phyloP scores from a whole-genome alignment of 1,140 invertebrate genomes.

The Drosophila takahashii region DNA sequence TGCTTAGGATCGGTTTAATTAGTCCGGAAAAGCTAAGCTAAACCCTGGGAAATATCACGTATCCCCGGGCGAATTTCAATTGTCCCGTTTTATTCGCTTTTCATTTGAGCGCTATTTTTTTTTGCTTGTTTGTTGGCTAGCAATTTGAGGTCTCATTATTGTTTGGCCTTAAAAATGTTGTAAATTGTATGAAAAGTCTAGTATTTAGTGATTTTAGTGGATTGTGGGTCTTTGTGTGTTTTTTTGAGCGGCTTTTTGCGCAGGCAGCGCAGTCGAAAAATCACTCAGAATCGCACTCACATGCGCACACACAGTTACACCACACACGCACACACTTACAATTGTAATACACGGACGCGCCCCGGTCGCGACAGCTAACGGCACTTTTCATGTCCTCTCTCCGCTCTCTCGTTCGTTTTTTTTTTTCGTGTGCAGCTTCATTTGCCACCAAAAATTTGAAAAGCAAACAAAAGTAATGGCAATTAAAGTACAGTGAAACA shows the following conservation, averaged over 20 bases:
- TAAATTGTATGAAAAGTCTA: slow-evolving; percentile 22
- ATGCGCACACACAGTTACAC: slow-evolving; percentile 33
- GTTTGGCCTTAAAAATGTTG: slow-evolving; percentile 24
- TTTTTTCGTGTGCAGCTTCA: slow-evolving; percentile 18
- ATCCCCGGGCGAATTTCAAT: slow-evolving; percentile 39
- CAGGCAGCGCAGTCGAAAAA: slow-evolving; percentile 55
- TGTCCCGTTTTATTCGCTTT: slow-evolving; percentile 43
- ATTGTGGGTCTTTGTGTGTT: not conserved
- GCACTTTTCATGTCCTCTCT: slow-evolving; percentile 59
- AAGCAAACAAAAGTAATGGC: slow-evolving; percentile 34
- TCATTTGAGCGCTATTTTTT: slow-evolving; percentile 26
- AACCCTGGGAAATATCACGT: slow-evolving; percentile 52
- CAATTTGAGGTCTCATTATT: slow-evolving; percentile 26
- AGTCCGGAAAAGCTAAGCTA: slow-evolving; percentile 31
- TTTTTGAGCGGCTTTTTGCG: slow-evolving; percentile 56
- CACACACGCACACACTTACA: slow-evolving; percentile 33
- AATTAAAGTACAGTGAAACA: slow-evolving; percentile 38
- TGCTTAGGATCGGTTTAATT: slow-evolving; percentile 31
- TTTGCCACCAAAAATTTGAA: slow-evolving; percentile 47
- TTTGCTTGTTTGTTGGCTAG: slow-evolving; percentile 23
- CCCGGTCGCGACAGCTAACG: slow-evolving; percentile 60
- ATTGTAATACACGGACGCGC: slow-evolving; percentile 52
- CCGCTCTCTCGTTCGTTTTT: slow-evolving; percentile 19
- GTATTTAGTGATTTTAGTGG: slow-evolving; percentile 6
- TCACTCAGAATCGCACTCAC: slow-evolving; percentile 49